Evolutionary conservation across 2,888 invertebrate genomes (phyloP), one percentile per base, ranked within the genome.

Genomic region (Volucella bombylans): DNA sequence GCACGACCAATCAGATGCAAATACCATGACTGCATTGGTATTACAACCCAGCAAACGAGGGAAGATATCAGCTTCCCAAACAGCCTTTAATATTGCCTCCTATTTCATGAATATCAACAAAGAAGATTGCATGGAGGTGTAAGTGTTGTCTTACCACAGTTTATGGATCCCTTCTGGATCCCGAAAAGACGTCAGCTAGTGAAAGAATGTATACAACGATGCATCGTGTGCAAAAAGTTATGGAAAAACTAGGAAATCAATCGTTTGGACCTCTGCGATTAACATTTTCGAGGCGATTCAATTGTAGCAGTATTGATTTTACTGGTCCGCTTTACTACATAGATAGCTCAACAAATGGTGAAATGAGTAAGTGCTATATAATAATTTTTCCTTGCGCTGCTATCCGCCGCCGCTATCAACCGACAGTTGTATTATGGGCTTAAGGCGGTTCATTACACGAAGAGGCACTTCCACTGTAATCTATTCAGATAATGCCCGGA

Each of bases 381-480:
- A 71, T 71, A 49, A 6, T 69, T 69, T 61, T 72, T n/a, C 41
- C 50, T 11, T 71, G 59, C 59, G 49, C 59, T n/a, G 71, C 59
- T 4, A 49, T 71, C 4, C 50, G 59, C 23, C 4, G 64, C 4
- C 49, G 55, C 11, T 68, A 38, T 15, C 55, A 10, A 57, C 68
- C 1, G 55, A 54, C 14, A 38, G 45, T 47, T 76, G 67, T 52
- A 38, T 68, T 11, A 54, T 77, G 68, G 61, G 50, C 31, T 57
- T 77, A 8, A 77, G 61, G 52, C 67, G 61, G n/a, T 77, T 77
- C 15, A 69, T 69, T 4, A 69, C 62, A 12, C 23, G 76, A 61
- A 43, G 76, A 45, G 39, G 67, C 10, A 49, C 61, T 31, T 55
- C 68, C 14, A 47, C 77, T 6, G 15, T 12, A 14, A 69, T 77